phyloP scores from a whole-genome alignment of 2,888 invertebrate species.

The Agapostemon virescens region DNA sequence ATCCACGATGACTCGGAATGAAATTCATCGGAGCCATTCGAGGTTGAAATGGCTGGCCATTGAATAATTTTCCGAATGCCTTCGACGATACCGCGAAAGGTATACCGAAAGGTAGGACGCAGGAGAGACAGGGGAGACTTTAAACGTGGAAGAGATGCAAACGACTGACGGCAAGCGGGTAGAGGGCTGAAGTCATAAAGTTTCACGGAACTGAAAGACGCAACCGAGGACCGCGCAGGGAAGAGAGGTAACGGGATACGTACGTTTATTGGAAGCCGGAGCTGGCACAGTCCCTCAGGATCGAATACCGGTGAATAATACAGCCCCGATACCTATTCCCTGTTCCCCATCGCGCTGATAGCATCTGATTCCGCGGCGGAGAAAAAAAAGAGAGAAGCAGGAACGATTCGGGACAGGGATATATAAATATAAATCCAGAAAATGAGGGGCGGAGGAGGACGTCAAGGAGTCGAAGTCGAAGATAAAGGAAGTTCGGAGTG shows the following conservation, averaged over 20 bases:
- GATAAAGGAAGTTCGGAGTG: constrained; percentile 48
- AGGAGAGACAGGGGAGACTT: background rate
- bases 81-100: background rate
- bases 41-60: constrained; percentile 4
- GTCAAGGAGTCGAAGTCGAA: constrained; percentile 24
- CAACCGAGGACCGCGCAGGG: background rate
- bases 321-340: constrained; percentile 52
- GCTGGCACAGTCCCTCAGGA: constrained; percentile 57
- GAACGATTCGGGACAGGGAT: constrained; percentile 42
- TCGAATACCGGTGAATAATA: constrained; percentile 67
- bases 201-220: constrained; percentile 23
- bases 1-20: constrained; percentile 31
- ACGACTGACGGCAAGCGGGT: background rate
- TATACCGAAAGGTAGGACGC: background rate
- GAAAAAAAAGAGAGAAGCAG: background rate
- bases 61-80: constrained; percentile 21
- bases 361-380: constrained; percentile 48
- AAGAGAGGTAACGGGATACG: constrained; percentile 28
- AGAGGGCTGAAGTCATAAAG: constrained; percentile 17
- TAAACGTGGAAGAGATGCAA: constrained; percentile 1
- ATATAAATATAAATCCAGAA: constrained; percentile 66
- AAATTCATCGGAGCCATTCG: constrained; percentile 15
- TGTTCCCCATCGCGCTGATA: constrained; percentile 55
- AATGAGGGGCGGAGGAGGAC: constrained; percentile 24
- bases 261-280: constrained; percentile 62